Base-by-base conservation (phyloP, 2,797 vertebrate genomes). In the Decapterus maruadsi region DNA sequence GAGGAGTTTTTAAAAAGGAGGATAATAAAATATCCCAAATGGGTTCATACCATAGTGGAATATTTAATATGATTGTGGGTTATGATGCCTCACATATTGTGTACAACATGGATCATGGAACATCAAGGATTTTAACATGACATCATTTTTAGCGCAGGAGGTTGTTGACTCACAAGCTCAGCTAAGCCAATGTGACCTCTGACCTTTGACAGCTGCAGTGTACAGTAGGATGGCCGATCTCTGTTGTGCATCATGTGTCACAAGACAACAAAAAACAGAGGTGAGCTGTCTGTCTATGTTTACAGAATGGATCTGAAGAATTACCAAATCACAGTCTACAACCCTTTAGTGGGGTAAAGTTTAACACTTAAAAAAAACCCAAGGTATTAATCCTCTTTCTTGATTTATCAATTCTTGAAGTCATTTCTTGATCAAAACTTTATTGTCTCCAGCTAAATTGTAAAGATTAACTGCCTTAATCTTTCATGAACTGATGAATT, bases 181-280 rank as follows among this genome's bases (percentile, higher is more conserved):
- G 58, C 64, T 79, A 78, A 86, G 75, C 87, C 56, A 12, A 22
- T 38, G 6, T 48, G 75, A 87, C 69, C 69, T 76, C 68, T 72
- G 81, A 77, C 72, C 82, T 83, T 72, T 81, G 78, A 79, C 78
- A 83, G 29, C 60, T 77, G 57, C 38, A 26, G 68, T 3, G 75
- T 75, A n/a, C n/a, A n/a, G n/a, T n/a, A 77, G 69, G 77, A 68
- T 59, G 70, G 57, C 43, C n/a, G 4, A 45, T 50, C 19, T 67
- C 34, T 63, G 58, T 62, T 7, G 20, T 62, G 54, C 71, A 34
- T 73, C 59, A 34, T 73, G 72, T 75, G 73, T 60, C 1, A 2
- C 31, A 69, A 63, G 57, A 45, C 61, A 29, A 48, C 68, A 38
- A 22, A 53, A 38, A 72, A 71, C 53, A 55, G 53, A 48, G 43